Conservation (phyloP, 1,140 invertebrate species). For the Leptinotarsa undecemlineata region DNA sequence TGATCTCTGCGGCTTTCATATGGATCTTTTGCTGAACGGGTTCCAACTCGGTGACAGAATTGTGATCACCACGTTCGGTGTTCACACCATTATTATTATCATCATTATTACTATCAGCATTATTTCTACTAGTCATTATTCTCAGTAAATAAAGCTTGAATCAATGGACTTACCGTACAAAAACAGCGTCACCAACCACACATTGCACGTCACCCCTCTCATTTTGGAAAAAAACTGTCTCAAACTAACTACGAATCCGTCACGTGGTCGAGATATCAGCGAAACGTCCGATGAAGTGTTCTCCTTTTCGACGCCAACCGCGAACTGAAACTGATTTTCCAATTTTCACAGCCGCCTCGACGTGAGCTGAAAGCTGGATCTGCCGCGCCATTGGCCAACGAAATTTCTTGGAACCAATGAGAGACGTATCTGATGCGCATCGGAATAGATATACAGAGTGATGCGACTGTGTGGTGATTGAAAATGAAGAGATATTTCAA, state of each 20-base stretch:
- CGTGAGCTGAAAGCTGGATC: conserved; percentile 23
- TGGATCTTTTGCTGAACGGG: too few species aligned
- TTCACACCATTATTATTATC: too few species aligned
- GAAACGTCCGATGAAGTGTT: conserved; percentile 8
- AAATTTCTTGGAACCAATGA: conserved; percentile 30
- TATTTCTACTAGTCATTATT: too few species aligned
- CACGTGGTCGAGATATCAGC: conserved; percentile 32
- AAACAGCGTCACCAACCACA: conserved; percentile 34
- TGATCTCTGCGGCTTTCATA: too few species aligned
- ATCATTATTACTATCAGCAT: too few species aligned
- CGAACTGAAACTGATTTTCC: conserved; percentile 34
- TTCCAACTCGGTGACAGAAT: too few species aligned
- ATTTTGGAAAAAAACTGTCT: conserved; percentile 18
- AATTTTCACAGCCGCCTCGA: conserved; percentile 31
- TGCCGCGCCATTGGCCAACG: conserved; percentile 30
- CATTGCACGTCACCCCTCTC: conserved; percentile 27
- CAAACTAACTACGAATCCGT: background rate
- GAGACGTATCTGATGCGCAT: conserved; percentile 30
- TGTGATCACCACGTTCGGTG: too few species aligned
- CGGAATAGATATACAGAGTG: conserved; percentile 7
- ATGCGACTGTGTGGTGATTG: background rate
- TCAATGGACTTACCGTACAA: conserved; percentile 28
- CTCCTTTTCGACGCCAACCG: conserved; percentile 23
- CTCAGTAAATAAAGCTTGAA: too few species aligned
- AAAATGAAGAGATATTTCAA: background rate